phyloP scores from a whole-genome alignment of 1,140 invertebrate species.

The Psix sp. region DNA sequence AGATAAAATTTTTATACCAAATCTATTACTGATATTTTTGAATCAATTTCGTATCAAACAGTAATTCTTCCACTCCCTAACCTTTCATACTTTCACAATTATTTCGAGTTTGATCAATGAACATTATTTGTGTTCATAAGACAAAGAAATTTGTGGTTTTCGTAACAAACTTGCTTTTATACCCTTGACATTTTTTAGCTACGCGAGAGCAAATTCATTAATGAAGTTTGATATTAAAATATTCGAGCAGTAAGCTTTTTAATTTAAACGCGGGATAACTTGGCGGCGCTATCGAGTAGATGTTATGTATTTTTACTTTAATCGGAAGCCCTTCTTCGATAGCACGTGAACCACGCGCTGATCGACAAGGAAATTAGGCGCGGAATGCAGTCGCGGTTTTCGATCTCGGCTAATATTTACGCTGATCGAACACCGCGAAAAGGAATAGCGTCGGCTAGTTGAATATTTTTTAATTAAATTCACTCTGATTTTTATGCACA shows the following conservation, averaged over 20 bases:
- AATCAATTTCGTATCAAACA: too few species aligned
- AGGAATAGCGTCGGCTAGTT: constrained; percentile 51
- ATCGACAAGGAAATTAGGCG: constrained; percentile 69
- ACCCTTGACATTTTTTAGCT: neutral
- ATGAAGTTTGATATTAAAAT: constrained; percentile 55
- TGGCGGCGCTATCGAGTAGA: constrained; percentile 19
- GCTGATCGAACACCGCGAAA: constrained; percentile 27
- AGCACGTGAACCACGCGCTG: constrained; percentile 47
- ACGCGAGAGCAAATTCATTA: constrained; percentile 41
- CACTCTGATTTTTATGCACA: too few species aligned
- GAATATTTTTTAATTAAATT: constrained; percentile 74
- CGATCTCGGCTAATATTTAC: constrained; percentile 66
- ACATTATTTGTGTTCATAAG: too few species aligned
- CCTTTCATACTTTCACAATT: too few species aligned
- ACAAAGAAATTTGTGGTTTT: too few species aligned
- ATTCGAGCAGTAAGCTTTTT: constrained; percentile 30
- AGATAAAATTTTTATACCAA: too few species aligned
- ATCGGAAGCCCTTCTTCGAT: constrained; percentile 37
- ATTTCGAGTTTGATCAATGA: too few species aligned
- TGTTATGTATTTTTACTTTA: constrained; percentile 42
- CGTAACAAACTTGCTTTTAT: neutral
- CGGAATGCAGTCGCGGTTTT: constrained; percentile 66
- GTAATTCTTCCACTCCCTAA: too few species aligned
- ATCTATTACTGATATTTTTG: too few species aligned
- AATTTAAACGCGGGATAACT: constrained; percentile 47